These are phyloP conservation scores for Triplophysa yarkandensis DNA, from an alignment of 2,797 vertebrate genomes.

Conservation along the genomic window DNA sequence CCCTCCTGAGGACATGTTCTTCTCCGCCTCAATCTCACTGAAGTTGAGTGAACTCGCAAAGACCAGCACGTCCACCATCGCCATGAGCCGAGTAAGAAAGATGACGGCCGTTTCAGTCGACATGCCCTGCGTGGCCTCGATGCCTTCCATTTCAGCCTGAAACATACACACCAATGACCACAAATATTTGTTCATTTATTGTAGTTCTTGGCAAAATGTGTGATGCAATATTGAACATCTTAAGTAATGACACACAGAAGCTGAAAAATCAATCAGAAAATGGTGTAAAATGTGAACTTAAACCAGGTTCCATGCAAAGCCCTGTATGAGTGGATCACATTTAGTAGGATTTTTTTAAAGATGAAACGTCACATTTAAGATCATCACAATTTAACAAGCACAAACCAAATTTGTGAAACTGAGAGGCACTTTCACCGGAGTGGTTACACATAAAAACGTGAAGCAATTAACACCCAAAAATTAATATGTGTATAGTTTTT, in stretches of 20 bases:
- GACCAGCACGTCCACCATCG: slow-evolving; percentile 96
- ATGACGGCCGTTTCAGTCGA: slow-evolving; percentile 93
- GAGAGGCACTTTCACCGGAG: no score
- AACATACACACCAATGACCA: slow-evolving; percentile 26
- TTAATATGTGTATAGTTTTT: no score
- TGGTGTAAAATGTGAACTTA: not conserved
- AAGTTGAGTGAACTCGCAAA: slow-evolving; percentile 98
- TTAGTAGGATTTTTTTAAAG: not conserved
- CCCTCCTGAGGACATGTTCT: slow-evolving; percentile 98
- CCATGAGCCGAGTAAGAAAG: slow-evolving; percentile 96
- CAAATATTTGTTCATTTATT: not conserved
- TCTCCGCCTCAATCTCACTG: slow-evolving; percentile 98
- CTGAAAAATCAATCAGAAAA: slow-evolving; percentile 3
- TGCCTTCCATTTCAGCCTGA: slow-evolving; percentile 91
- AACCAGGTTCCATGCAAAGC: slow-evolving; percentile 5
- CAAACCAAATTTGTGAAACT: not conserved
- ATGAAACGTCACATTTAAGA: not conserved
- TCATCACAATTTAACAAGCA: not conserved
- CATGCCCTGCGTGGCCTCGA: slow-evolving; percentile 97
- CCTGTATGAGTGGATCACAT: not conserved
- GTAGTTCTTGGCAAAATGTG: no score
- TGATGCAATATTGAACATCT: not conserved
- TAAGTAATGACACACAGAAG: not conserved
- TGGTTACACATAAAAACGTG: no score
- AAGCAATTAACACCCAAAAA: no score